A percentile compares a stretch with the other conserved stretches of the same genome.
Conservation (phyloP, 2,888 invertebrate genomes). For the Drosophila barbarae region DNA sequence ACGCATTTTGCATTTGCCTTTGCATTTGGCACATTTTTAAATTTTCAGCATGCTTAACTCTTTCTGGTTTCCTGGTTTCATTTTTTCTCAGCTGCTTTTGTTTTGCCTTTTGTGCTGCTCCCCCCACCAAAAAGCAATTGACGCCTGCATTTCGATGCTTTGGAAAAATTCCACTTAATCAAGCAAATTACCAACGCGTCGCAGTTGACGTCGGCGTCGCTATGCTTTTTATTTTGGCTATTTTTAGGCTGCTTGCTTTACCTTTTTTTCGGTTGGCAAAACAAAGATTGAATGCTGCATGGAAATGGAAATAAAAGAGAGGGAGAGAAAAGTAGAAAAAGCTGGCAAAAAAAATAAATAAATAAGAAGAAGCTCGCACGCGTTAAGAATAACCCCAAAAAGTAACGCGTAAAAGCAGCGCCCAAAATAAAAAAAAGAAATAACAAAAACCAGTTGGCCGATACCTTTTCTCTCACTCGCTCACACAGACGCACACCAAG, state of each 20-base stretch:
- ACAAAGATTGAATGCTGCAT: conserved; percentile 62
- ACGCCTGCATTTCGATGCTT: conserved; percentile 46
- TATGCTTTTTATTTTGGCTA: conserved; percentile 51
- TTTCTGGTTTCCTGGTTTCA: conserved; percentile 27
- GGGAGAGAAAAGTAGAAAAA: conserved; percentile 4
- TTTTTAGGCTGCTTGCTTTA: conserved; percentile 64
- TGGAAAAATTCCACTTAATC: conserved; percentile 69
- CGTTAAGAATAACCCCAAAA: conserved; percentile 71
- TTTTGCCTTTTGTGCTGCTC: conserved; percentile 2
- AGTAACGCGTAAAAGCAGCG: conserved; percentile 59
- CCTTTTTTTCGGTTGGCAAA: conserved; percentile 63
- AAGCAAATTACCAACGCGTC: conserved; percentile 69
- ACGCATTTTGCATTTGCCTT: conserved; percentile 20
- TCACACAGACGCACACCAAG: conserved; percentile 12
- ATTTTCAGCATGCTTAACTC: conserved; percentile 31
- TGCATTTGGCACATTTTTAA: conserved; percentile 30
- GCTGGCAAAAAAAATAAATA: not conserved
- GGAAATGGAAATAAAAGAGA: conserved; percentile 50
- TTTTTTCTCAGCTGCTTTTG: conserved; percentile 13
- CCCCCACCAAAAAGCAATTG: conserved; percentile 17
- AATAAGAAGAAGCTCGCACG: conserved; percentile 36
- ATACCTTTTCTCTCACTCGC: conserved; percentile 45
- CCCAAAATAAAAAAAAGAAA: conserved; percentile 54
- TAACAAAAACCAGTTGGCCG: conserved; percentile 64
- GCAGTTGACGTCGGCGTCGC: conserved; percentile 23